These are phyloP conservation scores for Sarcophaga subvicina DNA, from an alignment of 2,888 invertebrate species.

Conservation along the genomic window DNA sequence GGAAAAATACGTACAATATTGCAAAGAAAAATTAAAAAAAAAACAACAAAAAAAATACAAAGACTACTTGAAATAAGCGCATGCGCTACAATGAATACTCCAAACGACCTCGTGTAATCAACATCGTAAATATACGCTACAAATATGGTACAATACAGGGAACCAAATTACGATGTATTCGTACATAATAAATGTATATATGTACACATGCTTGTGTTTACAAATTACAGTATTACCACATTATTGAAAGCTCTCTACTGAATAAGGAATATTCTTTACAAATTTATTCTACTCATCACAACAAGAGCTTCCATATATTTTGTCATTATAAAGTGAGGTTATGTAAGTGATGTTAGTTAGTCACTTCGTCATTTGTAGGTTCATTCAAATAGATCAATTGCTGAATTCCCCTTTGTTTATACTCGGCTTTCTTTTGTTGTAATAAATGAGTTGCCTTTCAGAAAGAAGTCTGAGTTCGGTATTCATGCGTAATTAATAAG, in stretches of 20 bases:
- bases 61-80: constrained; percentile 69
- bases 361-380: too few relatives aligned
- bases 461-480: too few relatives aligned
- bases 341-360: too few relatives aligned
- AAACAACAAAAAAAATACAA: constrained; percentile 65
- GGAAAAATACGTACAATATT: background rate
- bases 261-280: too few relatives aligned
- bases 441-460: too few relatives aligned
- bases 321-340: too few relatives aligned
- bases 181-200: background rate
- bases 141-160: background rate
- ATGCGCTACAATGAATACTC: constrained; percentile 70
- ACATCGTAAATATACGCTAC: constrained; percentile 61
- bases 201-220: background rate
- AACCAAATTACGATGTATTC: background rate
- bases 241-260: background rate
- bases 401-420: too few relatives aligned
- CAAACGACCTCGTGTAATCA: constrained; percentile 70
- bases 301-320: too few relatives aligned
- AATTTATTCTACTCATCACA: too few relatives aligned
- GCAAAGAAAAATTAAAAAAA: constrained; percentile 1
- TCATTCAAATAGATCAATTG: too few relatives aligned
- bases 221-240: background rate
- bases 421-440: too few relatives aligned
- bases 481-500: too few relatives aligned